Conservation (phyloP, 2,113 vertebrate species). For the Austrofundulus limnaeus region DNA sequence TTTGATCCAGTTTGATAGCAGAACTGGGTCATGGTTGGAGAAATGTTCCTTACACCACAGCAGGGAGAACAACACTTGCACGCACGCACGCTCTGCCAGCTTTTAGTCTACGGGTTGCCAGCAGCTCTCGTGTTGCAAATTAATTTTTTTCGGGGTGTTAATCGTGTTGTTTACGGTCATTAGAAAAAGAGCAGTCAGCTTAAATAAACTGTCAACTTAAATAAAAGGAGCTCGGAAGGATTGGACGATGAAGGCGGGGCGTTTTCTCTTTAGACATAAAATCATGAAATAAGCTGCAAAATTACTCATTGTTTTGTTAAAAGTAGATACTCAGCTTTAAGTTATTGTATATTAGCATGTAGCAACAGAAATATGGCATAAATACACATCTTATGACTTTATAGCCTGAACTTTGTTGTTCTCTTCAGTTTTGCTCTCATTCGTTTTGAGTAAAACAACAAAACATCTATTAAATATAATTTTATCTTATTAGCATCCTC, state of each 20-base stretch:
- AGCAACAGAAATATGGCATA: too few species aligned
- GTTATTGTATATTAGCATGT: not conserved
- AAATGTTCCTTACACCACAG: slow-evolving; percentile 63
- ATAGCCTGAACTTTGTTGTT: too few species aligned
- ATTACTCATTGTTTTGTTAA: slow-evolving; percentile 25
- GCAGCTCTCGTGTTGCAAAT: slow-evolving; percentile 52
- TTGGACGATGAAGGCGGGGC: slow-evolving; percentile 10
- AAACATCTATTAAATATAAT: too few species aligned
- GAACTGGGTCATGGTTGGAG: slow-evolving; percentile 73
- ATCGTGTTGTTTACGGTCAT: slow-evolving; percentile 69
- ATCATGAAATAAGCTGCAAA: slow-evolving; percentile 34
- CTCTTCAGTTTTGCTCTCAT: too few species aligned
- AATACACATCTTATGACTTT: too few species aligned
- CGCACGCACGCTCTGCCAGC: slow-evolving; percentile 46
- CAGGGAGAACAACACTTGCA: slow-evolving; percentile 21
- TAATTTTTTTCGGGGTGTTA: slow-evolving; percentile 63
- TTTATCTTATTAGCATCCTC: too few species aligned
- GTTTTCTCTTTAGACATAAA: slow-evolving; percentile 9
- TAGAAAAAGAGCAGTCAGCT: slow-evolving; percentile 46
- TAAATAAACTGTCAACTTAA: slow-evolving; percentile 22
- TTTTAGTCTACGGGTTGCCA: slow-evolving; percentile 49
- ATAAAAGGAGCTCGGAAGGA: slow-evolving; percentile 16
- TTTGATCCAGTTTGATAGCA: slow-evolving; percentile 70
- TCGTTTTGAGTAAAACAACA: too few species aligned
- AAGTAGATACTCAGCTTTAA: slow-evolving; percentile 1